A percentile compares a stretch with the other conserved stretches of the same genome.
These are phyloP conservation scores for Drosophila trapezifrons DNA, from an alignment of 1,140 invertebrate species.

Conservation along the genomic window DNA sequence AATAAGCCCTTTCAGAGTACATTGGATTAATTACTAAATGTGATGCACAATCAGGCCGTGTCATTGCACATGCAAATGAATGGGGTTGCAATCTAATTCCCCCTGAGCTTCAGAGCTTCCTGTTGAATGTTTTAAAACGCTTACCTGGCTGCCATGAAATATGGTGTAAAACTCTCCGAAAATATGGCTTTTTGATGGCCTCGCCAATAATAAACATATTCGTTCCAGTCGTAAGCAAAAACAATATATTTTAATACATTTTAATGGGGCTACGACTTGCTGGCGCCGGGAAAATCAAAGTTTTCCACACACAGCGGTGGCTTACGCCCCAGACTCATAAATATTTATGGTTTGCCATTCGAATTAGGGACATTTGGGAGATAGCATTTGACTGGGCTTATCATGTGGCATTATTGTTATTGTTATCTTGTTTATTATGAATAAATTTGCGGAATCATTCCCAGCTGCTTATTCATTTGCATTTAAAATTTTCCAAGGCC, in stretches of 20 bases:
- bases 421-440: constrained; percentile 68
- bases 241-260: constrained; percentile 46
- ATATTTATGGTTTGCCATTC: constrained; percentile 58
- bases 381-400: constrained; percentile 54
- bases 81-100: background rate
- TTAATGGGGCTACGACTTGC: constrained; percentile 35
- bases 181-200: constrained; percentile 25
- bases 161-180: background rate
- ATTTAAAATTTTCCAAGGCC: constrained; percentile 70
- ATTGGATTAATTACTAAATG: constrained; percentile 17
- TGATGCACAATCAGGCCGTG: background rate
- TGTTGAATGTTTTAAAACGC: constrained; percentile 2
- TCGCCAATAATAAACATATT: constrained; percentile 27
- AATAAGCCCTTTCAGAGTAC: constrained; percentile 9
- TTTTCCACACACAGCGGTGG: constrained; percentile 12
- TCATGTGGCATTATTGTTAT: constrained; percentile 66
- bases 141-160: constrained; percentile 1
- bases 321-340: constrained; percentile 39
- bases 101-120: constrained; percentile 12
- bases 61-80: constrained; percentile 20
- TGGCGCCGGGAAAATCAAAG: constrained; percentile 38
- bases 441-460: constrained; percentile 54
- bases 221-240: constrained; percentile 26
- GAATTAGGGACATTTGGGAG: constrained; percentile 24
- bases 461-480: constrained; percentile 53